Percentiles rank a stretch among this genome's conserved stretches.
Evolutionary conservation across 2,113 vertebrate species (phyloP).

Genomic region (Alexandromys fortis): DNA sequence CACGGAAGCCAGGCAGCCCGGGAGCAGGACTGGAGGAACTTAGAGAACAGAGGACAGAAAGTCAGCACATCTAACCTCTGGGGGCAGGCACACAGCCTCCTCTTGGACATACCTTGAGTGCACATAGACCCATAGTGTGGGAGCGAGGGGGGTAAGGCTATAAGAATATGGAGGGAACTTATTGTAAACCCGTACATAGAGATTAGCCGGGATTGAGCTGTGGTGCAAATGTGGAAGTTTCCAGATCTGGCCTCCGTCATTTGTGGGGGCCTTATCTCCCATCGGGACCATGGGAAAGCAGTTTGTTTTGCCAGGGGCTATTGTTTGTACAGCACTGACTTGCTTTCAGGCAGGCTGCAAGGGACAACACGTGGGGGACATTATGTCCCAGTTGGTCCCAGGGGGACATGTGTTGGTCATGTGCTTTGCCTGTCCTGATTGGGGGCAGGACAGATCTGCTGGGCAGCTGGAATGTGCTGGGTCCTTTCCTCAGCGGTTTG

Average conservation of each 20-base stretch:
- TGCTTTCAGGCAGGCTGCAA: constrained; percentile 1
- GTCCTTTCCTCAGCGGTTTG: constrained; percentile 63
- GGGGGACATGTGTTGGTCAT: constrained; percentile 51
- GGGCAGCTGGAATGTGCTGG: constrained; percentile 55
- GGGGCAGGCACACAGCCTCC: neutral
- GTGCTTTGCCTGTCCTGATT: constrained; percentile 62
- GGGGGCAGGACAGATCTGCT: constrained; percentile 64
- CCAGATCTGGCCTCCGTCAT: constrained; percentile 42
- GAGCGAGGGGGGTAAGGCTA: accelerated
- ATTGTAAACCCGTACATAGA: neutral
- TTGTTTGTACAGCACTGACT: constrained; percentile 61
- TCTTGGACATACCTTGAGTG: neutral
- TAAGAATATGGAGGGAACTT: neutral
- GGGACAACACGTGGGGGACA: neutral
- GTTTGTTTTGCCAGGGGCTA: constrained; percentile 46
- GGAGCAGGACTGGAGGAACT: neutral
- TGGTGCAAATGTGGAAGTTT: constrained; percentile 32
- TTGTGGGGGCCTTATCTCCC: neutral
- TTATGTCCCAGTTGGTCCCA: constrained; percentile 36
- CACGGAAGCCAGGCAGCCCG: neutral
- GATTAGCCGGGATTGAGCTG: neutral
- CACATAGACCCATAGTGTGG: neutral
- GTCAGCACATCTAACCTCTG: neutral
- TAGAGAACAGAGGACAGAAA: neutral
- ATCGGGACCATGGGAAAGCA: constrained; percentile 31